These are phyloP conservation scores for Hydrotaea diabolus DNA, from an alignment of 2,888 invertebrate genomes.

Conservation along the genomic window DNA sequence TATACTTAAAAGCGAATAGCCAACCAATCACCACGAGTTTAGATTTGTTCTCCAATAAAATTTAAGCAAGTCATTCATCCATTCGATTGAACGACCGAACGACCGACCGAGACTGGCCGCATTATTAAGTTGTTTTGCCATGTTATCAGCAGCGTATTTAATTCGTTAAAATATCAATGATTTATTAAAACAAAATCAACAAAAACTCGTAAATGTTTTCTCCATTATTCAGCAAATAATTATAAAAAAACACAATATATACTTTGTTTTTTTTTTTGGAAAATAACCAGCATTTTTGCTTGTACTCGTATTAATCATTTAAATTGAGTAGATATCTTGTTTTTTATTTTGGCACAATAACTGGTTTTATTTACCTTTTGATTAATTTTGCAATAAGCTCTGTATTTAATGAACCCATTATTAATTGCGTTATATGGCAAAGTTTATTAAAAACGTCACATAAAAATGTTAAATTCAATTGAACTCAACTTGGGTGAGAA, in stretches of 20 bases:
- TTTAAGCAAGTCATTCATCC: constrained; percentile 14
- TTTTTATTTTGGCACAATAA: constrained; percentile 64
- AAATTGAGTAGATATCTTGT: not conserved
- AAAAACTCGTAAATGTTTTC: constrained; percentile 11
- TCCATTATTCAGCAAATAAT: constrained; percentile 21
- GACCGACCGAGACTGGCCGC: not conserved
- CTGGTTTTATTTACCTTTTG: constrained; percentile 1
- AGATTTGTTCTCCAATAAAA: constrained; percentile 29
- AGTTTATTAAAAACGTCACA: not conserved
- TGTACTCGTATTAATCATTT: constrained; percentile 14
- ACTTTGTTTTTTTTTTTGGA: too few relatives aligned
- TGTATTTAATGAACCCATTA: not conserved
- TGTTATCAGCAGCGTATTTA: not conserved
- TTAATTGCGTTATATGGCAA: not conserved
- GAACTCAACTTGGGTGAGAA: not conserved
- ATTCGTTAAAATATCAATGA: not conserved
- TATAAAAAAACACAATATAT: not conserved
- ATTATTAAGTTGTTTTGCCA: constrained; percentile 13
- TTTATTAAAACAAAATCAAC: constrained; percentile 4
- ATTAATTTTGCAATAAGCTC: not conserved
- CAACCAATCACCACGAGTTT: constrained; percentile 20
- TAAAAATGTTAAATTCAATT: not conserved
- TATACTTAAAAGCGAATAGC: not conserved
- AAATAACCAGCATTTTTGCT: too few relatives aligned
- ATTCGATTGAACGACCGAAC: not conserved